These are phyloP conservation scores for Venusia cambrica DNA, from an alignment of 2,888 invertebrate genomes.

Conservation along the genomic window DNA sequence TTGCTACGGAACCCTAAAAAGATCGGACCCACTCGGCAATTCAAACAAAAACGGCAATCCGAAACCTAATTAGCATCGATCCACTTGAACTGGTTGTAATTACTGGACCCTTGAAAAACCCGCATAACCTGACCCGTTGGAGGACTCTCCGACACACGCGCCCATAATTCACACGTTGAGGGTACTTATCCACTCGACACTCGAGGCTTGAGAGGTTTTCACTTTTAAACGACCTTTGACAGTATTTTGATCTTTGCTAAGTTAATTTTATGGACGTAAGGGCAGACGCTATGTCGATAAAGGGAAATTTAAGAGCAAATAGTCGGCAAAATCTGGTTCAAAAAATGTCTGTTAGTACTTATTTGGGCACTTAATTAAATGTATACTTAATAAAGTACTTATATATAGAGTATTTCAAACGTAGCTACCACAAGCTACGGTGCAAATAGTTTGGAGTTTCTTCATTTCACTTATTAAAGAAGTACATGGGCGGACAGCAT, in stretches of 20 bases:
- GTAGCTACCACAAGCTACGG: too few species aligned
- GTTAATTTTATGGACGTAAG: too few species aligned
- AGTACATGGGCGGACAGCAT: too few species aligned
- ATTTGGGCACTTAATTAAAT: too few species aligned
- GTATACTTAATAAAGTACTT: too few species aligned
- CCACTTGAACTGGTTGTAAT: constrained; percentile 28
- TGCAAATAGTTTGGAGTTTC: too few species aligned
- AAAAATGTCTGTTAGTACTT: too few species aligned
- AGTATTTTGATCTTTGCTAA: constrained; percentile 9
- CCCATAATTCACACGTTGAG: constrained; percentile 31
- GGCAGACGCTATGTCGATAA: too few species aligned
- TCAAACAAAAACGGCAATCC: constrained; percentile 27
- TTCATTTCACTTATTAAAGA: too few species aligned
- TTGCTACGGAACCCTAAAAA: background rate
- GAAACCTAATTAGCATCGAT: constrained; percentile 29
- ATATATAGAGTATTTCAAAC: too few species aligned
- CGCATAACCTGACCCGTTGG: constrained; percentile 20
- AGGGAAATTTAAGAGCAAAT: too few species aligned
- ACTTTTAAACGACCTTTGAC: constrained; percentile 22
- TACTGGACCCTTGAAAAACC: constrained; percentile 25
- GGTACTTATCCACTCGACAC: constrained; percentile 22
- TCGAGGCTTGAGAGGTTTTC: constrained; percentile 17
- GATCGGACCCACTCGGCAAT: constrained; percentile 4
- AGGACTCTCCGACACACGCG: constrained; percentile 19
- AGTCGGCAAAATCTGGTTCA: too few species aligned